Base-by-base conservation (phyloP, 1,140 invertebrate species). In the Dendrolimus kikuchii region DNA sequence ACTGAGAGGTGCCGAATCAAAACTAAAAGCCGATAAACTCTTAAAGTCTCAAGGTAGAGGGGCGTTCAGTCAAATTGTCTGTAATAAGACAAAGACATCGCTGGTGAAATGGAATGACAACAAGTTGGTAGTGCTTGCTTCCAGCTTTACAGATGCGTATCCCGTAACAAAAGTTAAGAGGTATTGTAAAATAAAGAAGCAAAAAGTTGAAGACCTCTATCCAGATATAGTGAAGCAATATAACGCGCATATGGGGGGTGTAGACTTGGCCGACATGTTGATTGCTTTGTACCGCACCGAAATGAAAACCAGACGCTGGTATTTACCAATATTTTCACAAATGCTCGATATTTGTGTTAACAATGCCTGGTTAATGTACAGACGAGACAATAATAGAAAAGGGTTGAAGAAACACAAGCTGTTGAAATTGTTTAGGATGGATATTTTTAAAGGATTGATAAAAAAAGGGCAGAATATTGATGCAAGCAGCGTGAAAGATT, bases 171-270 rank as follows among this genome's bases (percentile, higher is more conserved):
- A 60, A 51, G 59, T 67, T 5, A 60, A 66, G 47, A 49, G 77
- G 50, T 85, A 64, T 51, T 57, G 59, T 40, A 77, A 73, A 72
- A 59, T 51, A 50, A 46, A 43, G 40, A 74, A 73, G 49, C 47
- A 49, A 53, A 61, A 62, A 55, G 59, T 77, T 4, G 59, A 75
- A 51, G 69, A 87, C 40, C 10, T 50, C 38, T 73, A 79, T 50
- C 80, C 80, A 41, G 60, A 68, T 57, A 70, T 82, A 40, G 74
- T 88, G 2, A 70, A 71, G 51, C 57, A 74, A 46, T 88, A 88
- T 62, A 88, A 87, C 62, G 60, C 63, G 44, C 64, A 76, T 51
- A 76, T 77, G 76, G 68, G 71, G 40, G 68, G 71, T 37, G 68
- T 77, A 6, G 71, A 79, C 55, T 51, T 70, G 8, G 57, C 73